Base-by-base conservation (phyloP, 2,113 vertebrate species). In the Lagopus muta region DNA sequence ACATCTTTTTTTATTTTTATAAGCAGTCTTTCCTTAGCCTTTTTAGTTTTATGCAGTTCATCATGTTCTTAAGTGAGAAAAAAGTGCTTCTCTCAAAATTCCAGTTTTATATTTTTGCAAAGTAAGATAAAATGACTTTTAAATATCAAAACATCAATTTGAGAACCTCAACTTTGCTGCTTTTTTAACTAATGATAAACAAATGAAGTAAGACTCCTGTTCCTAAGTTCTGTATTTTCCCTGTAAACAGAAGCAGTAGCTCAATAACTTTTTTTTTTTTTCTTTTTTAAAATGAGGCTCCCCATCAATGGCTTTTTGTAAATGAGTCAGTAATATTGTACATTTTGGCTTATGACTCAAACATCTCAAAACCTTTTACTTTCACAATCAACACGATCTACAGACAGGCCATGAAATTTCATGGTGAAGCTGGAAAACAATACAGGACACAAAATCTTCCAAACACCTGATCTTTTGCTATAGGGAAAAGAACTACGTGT, bases 301-400 rank as follows among this genome's bases (percentile, higher is more conserved):
- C 57, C 47, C 22, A 82, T 18, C n/a, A 94, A 58, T 62, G 40
- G 25, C 18, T 94, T 91, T 89, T 43, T n/a, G 1, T 12, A 62
- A 5, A 32, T 28, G 10, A 73, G 77, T 40, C 8, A 80, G 30
- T 34, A 94, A 86, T 65, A 87, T 4, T 43, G 32, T 48, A 8
- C 27, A n/a, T 82, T 95, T 93, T 89, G 14, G 90, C 48, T 87
- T 34, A 42, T 2, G 7, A 64, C 70, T 91, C 15, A 9, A 95
- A 95, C 77, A 76, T 92, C 73, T 79, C n/a, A 61, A 67, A 55
- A 87, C 69, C 20, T 47, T 93, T 83, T 52, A 52, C 61, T 96
- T 81, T 94, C 86, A 45, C 47, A 87, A n/a, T 55, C 43, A 82
- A 43, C 13, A 77, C 76, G 82, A 65, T 66, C 50, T 93, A 78